phyloP scores from a whole-genome alignment of 2,797 vertebrate species.

The Melanotaenia maccullochi region DNA sequence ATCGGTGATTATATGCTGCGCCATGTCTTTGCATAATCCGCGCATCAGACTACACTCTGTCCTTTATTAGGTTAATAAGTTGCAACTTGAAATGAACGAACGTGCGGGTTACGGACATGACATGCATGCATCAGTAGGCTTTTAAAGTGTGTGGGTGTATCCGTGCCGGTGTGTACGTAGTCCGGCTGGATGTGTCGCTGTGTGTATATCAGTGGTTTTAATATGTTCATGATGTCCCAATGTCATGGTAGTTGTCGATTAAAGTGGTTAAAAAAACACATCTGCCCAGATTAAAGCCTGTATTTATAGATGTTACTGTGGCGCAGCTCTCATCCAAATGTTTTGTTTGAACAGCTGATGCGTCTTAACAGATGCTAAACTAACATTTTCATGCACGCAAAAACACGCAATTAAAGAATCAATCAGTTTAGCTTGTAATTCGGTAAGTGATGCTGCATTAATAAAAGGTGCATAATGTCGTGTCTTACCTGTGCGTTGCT shows the following conservation, averaged over 20 bases:
- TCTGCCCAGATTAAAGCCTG: conserved; percentile 11
- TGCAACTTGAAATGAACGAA: conserved; percentile 56
- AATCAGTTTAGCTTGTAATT: conserved; percentile 10
- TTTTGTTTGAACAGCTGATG: conserved; percentile 58
- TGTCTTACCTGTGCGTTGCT: conserved; percentile 81
- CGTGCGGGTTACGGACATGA: conserved; percentile 70
- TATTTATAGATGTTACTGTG: conserved; percentile 50
- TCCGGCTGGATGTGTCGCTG: conserved; percentile 52
- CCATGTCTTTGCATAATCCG: conserved; percentile 55
- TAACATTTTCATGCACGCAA: conserved; percentile 9
- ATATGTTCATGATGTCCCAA: conserved; percentile 31
- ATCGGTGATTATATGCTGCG: conserved; percentile 60
- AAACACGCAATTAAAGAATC: conserved; percentile 19
- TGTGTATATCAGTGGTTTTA: conserved; percentile 30
- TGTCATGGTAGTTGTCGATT: conserved; percentile 18
- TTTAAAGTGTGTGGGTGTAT: conserved; percentile 78
- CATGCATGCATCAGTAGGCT: conserved; percentile 72
- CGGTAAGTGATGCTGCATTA: conserved; percentile 16
- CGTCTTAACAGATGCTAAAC: conserved; percentile 49
- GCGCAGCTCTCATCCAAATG: conserved; percentile 71
- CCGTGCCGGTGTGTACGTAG: conserved; percentile 65
- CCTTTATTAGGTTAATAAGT: conserved; percentile 54
- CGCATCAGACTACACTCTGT: conserved; percentile 11
- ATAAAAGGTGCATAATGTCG: conserved; percentile 71
- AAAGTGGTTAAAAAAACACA: conserved; percentile 24